Conservation (phyloP, 2,113 vertebrate genomes). For the Myotis lucifugus region DNA sequence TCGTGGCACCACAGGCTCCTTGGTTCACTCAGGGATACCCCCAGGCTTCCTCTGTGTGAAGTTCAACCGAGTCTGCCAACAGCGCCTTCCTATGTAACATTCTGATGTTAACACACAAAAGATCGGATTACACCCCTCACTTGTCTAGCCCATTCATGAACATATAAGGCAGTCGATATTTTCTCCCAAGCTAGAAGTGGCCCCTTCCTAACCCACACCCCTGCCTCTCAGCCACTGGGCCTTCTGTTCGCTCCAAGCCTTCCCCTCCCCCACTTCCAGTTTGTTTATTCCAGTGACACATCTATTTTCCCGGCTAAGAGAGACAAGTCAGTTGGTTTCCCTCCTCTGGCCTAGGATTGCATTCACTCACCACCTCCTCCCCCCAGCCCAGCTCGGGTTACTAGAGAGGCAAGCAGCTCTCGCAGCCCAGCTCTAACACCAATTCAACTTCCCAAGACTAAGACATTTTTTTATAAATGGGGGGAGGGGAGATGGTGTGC, state of each 20-base stretch:
- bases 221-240: slow-evolving; percentile 1
- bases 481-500: neutral
- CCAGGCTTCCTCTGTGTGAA: neutral
- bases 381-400: slow-evolving; percentile 71
- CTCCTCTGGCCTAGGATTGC: slow-evolving; percentile 32
- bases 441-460: slow-evolving; percentile 46
- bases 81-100: slow-evolving; percentile 25
- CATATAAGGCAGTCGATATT: slow-evolving; percentile 63
- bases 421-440: slow-evolving; percentile 26
- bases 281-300: slow-evolving; percentile 72
- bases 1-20: neutral
- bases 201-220: neutral
- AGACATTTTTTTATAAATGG: neutral
- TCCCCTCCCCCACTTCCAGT: slow-evolving; percentile 59
- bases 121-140: slow-evolving; percentile 58
- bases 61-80: neutral
- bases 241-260: neutral
- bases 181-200: slow-evolving; percentile 27
- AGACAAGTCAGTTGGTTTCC: slow-evolving; percentile 51
- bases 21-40: neutral
- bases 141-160: slow-evolving; percentile 55
- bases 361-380: slow-evolving; percentile 60
- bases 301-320: slow-evolving; percentile 63
- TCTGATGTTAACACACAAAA: slow-evolving; percentile 58
- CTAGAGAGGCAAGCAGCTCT: slow-evolving; percentile 46